These are phyloP conservation scores for Pomatorhinus ruficollis DNA, from an alignment of 2,113 vertebrate genomes.

Conservation along the genomic window DNA sequence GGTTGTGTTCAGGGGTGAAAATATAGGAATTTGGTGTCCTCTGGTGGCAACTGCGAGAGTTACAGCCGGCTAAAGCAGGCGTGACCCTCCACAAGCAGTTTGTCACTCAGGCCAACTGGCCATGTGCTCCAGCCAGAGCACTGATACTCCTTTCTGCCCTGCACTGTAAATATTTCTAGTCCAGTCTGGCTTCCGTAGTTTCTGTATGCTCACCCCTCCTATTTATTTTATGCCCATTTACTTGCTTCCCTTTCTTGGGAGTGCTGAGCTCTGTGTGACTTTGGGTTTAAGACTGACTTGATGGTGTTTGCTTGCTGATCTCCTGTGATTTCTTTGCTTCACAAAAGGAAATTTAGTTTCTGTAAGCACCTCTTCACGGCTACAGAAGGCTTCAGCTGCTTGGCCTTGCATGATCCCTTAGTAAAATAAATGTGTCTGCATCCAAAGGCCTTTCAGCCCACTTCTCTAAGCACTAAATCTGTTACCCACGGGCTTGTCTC, in stretches of 20 bases:
- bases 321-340: not conserved
- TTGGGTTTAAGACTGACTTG: not conserved
- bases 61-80: not conserved
- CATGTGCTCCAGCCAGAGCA: not conserved
- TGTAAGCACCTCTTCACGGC: not conserved
- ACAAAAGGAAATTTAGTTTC: not conserved
- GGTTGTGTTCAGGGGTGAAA: not conserved
- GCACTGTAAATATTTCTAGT: not conserved
- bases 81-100: not conserved
- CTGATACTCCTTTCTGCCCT: not conserved
- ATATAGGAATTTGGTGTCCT: slow-evolving; percentile 25
- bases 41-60: not conserved
- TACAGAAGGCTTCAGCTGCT: not conserved
- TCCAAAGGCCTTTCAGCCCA: not conserved
- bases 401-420: not conserved
- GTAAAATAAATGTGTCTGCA: not conserved
- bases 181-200: not conserved
- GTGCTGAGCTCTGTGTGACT: not conserved
- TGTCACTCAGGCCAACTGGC: not conserved
- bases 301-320: not conserved
- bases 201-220: not conserved
- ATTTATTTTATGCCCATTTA: not conserved
- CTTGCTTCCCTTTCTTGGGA: not conserved
- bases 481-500: not conserved
- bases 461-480: not conserved